A percentile compares a stretch with the other conserved stretches of the same genome.
Evolutionary conservation across 2,113 vertebrate species (phyloP).

Genomic region (Noctilio leporinus): DNA sequence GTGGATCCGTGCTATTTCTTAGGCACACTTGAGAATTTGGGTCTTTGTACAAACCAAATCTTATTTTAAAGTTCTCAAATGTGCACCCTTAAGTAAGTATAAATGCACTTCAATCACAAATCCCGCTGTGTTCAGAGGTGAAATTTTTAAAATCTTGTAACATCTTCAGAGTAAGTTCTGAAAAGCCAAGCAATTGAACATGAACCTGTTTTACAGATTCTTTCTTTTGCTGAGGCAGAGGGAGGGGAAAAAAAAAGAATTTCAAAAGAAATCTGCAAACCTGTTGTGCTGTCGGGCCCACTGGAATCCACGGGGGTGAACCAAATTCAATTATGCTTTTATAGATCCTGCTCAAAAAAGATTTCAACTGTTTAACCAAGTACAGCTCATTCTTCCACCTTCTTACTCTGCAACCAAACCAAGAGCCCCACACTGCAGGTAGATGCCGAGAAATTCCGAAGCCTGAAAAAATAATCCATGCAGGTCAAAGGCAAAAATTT

Average conservation of each 20-base stretch:
- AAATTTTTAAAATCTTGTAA: conserved; percentile 37
- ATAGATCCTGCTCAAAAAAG: conserved; percentile 69
- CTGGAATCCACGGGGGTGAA: conserved; percentile 64
- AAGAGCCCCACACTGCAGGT: conserved; percentile 67
- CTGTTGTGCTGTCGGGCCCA: conserved; percentile 70
- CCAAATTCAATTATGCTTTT: conserved; percentile 58
- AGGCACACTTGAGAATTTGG: conserved; percentile 57
- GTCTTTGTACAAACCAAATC: conserved; percentile 48
- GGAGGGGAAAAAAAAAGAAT: conserved; percentile 38
- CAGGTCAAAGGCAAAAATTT: conserved; percentile 75
- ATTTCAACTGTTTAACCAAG: conserved; percentile 66
- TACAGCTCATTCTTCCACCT: conserved; percentile 60
- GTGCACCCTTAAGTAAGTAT: conserved; percentile 60
- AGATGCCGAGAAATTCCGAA: conserved; percentile 71
- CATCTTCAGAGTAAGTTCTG: conserved; percentile 55
- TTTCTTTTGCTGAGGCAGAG: conserved; percentile 32
- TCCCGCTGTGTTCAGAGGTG: conserved; percentile 53
- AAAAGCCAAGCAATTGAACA: conserved; percentile 41
- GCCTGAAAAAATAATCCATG: conserved; percentile 69
- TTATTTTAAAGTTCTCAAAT: conserved; percentile 44
- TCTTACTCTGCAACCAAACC: conserved; percentile 61
- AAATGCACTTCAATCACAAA: conserved; percentile 50
- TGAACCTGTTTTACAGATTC: conserved; percentile 25
- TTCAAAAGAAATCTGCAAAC: conserved; percentile 71
- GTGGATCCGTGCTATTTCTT: conserved; percentile 51